These are phyloP conservation scores for Actinostola sp. DNA, from an alignment of 92 coral and sea anemone genomes.

Conservation along the genomic window DNA sequence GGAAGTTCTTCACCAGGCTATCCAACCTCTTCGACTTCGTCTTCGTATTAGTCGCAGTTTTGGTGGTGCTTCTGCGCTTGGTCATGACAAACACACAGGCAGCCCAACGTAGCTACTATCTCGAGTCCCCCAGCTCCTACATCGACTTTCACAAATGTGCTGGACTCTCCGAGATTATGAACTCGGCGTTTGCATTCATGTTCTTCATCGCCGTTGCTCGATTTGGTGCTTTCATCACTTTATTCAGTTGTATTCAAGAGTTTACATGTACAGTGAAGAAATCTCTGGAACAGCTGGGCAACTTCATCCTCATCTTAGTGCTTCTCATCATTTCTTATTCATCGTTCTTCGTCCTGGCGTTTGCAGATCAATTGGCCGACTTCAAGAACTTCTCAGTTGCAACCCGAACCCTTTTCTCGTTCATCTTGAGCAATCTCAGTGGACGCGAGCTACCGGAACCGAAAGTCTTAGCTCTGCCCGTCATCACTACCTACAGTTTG, in stretches of 20 bases:
- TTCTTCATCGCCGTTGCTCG: constrained; percentile 66
- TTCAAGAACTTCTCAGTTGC: constrained; percentile 56
- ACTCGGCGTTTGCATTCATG: constrained; percentile 50
- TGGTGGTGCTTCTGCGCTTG: constrained; percentile 35
- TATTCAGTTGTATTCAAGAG: constrained; percentile 45
- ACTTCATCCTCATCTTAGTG: constrained; percentile 36
- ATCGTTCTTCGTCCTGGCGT: constrained; percentile 53
- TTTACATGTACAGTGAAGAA: constrained; percentile 37
- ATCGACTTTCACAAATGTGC: constrained; percentile 62
- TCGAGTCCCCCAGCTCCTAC: constrained; percentile 38
- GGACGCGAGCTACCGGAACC: constrained; percentile 29
- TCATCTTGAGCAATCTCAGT: constrained; percentile 29
- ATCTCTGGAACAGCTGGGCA: constrained; percentile 42
- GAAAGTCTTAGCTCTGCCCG: constrained; percentile 2
- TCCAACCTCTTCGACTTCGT: constrained; percentile 50
- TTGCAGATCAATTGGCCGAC: constrained; percentile 44
- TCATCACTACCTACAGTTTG: constrained; percentile 5
- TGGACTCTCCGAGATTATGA: constrained; percentile 38
- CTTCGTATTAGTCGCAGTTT: constrained; percentile 44
- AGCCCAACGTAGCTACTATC: constrained; percentile 34
- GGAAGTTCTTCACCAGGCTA: constrained; percentile 32
- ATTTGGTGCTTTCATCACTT: constrained; percentile 46
- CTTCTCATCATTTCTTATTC: constrained; percentile 59
- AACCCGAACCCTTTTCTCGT: constrained; percentile 14
- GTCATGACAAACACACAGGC: constrained; percentile 43